Evolutionary conservation across 2,888 invertebrate species (phyloP).

Genomic region (Cactoblastis cactorum): DNA sequence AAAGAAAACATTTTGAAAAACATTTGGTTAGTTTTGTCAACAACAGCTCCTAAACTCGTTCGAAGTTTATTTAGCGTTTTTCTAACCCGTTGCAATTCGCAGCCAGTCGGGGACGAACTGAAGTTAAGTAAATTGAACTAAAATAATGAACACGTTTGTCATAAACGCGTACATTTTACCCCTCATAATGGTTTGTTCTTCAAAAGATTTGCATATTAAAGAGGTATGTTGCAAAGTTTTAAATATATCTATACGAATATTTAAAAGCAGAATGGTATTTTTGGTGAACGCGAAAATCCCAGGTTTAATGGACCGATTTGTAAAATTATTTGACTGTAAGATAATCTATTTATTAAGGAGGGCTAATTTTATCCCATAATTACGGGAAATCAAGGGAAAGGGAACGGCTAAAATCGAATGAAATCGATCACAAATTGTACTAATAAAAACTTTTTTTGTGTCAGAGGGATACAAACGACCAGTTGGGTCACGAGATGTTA

Average conservation of each 20-base stretch:
- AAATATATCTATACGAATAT: not conserved
- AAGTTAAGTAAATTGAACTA: not conserved
- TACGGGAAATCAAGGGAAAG: too few relatives aligned
- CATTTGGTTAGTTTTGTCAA: constrained; percentile 7
- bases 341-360: too few relatives aligned
- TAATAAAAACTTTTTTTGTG: too few relatives aligned
- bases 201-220: constrained; percentile 32
- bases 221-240: constrained; percentile 25
- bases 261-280: too few relatives aligned
- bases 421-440: too few relatives aligned
- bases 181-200: constrained; percentile 10
- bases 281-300: too few relatives aligned
- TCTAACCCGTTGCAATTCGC: not conserved
- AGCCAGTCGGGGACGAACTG: not conserved
- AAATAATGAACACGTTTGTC: not conserved
- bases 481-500: too few relatives aligned
- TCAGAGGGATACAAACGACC: too few relatives aligned
- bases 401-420: too few relatives aligned
- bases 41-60: not conserved
- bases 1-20: constrained; percentile 9
- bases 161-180: not conserved
- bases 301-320: too few relatives aligned
- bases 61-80: not conserved
- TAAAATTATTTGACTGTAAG: too few relatives aligned
- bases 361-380: too few relatives aligned